phyloP scores from a whole-genome alignment of 2,888 invertebrate species.

The Leucophora obtusa region DNA sequence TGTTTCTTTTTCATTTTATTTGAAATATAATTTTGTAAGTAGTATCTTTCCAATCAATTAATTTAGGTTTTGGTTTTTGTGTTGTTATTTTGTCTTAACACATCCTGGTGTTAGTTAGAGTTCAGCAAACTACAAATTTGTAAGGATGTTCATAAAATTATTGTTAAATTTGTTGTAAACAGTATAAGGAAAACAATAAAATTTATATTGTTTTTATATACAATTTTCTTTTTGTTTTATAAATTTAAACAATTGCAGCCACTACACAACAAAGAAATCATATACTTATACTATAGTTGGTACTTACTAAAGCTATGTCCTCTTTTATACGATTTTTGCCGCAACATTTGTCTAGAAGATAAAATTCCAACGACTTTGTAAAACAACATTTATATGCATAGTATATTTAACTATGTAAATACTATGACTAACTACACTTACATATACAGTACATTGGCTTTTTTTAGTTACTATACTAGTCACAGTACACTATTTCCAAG shows the following conservation, averaged over 20 bases:
- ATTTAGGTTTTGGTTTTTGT: constrained; percentile 13
- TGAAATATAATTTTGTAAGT: background rate
- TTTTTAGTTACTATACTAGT: background rate
- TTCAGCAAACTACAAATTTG: constrained; percentile 26
- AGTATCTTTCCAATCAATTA: constrained; percentile 45
- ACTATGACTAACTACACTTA: background rate
- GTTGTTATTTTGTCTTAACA: background rate
- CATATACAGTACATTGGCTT: background rate
- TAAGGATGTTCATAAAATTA: background rate
- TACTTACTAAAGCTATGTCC: background rate
- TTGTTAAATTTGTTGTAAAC: background rate
- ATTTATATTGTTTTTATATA: background rate
- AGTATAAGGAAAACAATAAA: background rate
- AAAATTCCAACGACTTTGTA: background rate
- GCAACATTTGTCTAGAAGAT: constrained; percentile 22
- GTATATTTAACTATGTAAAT: background rate
- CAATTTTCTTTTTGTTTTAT: background rate
- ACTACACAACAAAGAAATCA: too few relatives aligned
- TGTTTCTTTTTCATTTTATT: too few relatives aligned
- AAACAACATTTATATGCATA: background rate
- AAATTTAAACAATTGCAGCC: background rate
- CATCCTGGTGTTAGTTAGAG: background rate
- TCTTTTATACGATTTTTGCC: constrained; percentile 9
- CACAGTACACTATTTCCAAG: background rate
- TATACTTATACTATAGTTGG: background rate